These are phyloP conservation scores for Microtus richardsoni DNA, from an alignment of 2,113 vertebrate species.

Conservation along the genomic window DNA sequence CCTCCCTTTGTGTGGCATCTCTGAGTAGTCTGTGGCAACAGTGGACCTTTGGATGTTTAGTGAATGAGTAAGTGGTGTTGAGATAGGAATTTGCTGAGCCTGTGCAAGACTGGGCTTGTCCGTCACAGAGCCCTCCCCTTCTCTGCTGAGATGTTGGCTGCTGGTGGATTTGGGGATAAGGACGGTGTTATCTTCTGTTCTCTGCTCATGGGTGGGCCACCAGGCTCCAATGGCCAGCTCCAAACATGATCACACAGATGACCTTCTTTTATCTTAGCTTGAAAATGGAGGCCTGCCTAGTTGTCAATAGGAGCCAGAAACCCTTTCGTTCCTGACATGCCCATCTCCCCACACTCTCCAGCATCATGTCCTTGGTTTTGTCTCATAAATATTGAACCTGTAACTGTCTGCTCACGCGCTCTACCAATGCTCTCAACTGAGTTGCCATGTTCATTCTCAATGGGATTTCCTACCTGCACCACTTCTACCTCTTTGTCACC, in stretches of 20 bases:
- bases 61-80: background rate
- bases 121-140: background rate
- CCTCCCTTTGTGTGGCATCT: background rate
- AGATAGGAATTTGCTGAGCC: background rate
- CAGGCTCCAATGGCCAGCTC: background rate
- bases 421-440: background rate
- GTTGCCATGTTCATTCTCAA: background rate
- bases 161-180: background rate
- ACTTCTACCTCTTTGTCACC: background rate
- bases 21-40: background rate
- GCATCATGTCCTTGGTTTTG: background rate
- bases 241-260: background rate
- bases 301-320: background rate
- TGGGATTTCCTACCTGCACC: background rate
- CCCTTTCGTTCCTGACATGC: no score
- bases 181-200: background rate
- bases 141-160: background rate
- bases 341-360: background rate
- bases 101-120: background rate
- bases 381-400: background rate
- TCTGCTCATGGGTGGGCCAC: no score
- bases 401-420: background rate
- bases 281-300: background rate
- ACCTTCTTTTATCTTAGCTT: background rate
- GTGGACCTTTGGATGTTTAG: background rate